Base-by-base conservation (phyloP, 2,888 invertebrate genomes). In the Euphydryas editha region DNA sequence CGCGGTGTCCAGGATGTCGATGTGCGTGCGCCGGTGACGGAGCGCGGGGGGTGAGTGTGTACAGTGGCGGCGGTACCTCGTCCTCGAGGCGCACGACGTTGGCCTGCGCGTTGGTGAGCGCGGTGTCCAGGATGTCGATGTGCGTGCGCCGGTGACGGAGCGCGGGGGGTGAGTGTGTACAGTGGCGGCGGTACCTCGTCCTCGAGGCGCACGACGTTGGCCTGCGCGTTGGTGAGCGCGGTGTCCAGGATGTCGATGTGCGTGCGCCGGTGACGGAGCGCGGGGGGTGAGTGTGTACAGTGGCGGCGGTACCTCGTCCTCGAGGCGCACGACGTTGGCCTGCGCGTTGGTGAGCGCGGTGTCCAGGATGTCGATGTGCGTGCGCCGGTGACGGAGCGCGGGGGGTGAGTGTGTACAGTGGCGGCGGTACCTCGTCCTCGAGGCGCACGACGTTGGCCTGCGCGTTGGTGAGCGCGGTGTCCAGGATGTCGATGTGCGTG, bases 191-290 rank as follows among this genome's bases (percentile, higher is more conserved):
- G 5, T 18, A 97, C 97, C 94, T 98, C 97, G 83, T 98, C 97
- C 87, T 98, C 98, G 1, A 98, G 93, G 21, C 96, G 94, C 59
- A 97, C 96, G 54, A 98, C 96, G 85, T 97, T 97, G 67, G 96
- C 95, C 88, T 98, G 98, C 7, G 98, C 98, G 88, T 97, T 98
- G 63, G 96, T 97, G 71, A 98, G 94, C 63, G 98, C 98, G 24
- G 96, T 97, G 83, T 98, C 98, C 61, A 98, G 93, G 76, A 98
- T 97, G 78, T 97, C 98, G 81, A 98, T 98, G 86, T 98, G 98
- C 30, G 97, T 97, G 70, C 98, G 94, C 83, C 98, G 98, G n/a
- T n/a, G n/a, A n/a, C n/a, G n/a, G n/a, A n/a, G 24, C 24, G 8
- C 30, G 30, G 4, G 30, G 5, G 6, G 2, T 30, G 30, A 1